Base-by-base conservation (phyloP, 2,797 vertebrate species). In the Cyclura pinguis region DNA sequence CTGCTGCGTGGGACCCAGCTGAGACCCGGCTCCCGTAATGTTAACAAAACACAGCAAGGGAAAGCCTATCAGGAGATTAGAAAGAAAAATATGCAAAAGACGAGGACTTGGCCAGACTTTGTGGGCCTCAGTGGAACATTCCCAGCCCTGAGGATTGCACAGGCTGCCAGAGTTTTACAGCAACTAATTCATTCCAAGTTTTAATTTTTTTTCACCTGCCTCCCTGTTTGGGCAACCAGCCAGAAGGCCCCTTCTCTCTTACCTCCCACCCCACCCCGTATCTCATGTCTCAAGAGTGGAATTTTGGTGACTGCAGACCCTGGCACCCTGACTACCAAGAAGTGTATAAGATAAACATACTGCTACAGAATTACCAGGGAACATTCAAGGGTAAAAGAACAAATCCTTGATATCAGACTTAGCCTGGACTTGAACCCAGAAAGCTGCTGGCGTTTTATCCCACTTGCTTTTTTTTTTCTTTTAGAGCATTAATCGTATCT, bases 191-290 rank as follows among this genome's bases (percentile, higher is more conserved):
- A 89, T 88, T 92, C 86, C 62, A 35, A 1, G 84, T 85, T 88
- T 86, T 92, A 87, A 88, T 80, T 90, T 69, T 69, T 64, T 69
- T 59, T 94, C 89, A 91, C 94, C 94, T 94, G 95, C 94, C 94
- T 94, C 94, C 86, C 0, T 6, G 62, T 0, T 0, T 10, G 3
- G 93, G 91, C 93, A 67, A 35, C 0, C 0, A 5, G 89, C 93
- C 95, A 92, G 88, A 24, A 42, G 62, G 27, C 77, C 42, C 76
- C 76, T 57, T 52, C 84, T 50, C 29, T 52, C 76, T 62, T 29
- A 38, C 73, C 72, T 27, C 7, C 42, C 78, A 69, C 76, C 35
- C 27, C 55, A 27, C 72, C 47, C 20, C 73, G 35, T 74, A 86
- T 93, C 94, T 93, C 92, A 90, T 89, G 92, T 94, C 94, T 94